Evolutionary conservation across 2,888 invertebrate species (phyloP), one percentile per base, ranked within the genome.

Genomic region (Laothoe populi): DNA sequence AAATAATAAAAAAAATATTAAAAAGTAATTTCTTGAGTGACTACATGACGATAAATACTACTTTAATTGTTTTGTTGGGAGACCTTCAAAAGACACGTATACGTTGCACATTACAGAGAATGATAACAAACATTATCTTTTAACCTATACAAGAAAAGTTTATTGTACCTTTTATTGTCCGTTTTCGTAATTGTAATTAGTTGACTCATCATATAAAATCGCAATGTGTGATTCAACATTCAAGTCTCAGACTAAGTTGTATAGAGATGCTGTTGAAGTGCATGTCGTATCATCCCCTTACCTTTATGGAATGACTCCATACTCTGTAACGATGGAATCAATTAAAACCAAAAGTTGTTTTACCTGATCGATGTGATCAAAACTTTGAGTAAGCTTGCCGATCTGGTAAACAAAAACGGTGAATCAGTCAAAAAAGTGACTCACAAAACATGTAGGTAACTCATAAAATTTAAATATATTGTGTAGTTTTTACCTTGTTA

Each of bases 231-330:
- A n/a, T n/a, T 5, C 7, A 31, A 31, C 31, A 8, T 31, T 31
- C n/a, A n/a, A n/a, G n/a, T n/a, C n/a, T n/a, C n/a, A n/a, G n/a
- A n/a, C n/a, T n/a, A n/a, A n/a, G n/a, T n/a, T n/a, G n/a, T n/a
- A n/a, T n/a, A n/a, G n/a, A 11, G 38, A 38, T 31, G 38, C 13
- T 10, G 38, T 38, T 44, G 19, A 60, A 58, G 63, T 65, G 68
- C 65, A 70, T 69, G 69, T 66, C 57, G 62, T 48, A 65, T 48
- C 62, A 62, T n/a, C 45, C 45, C 66, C 58, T 24, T 63, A 31
- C 73, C 71, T 63, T 53, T 70, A 69, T 69, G 71, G 70, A 7
- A 16, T 68, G 68, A 65, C 66, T 65, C 59, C 61, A 40, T 62
- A 63, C 60, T 62, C 62, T 57, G 53, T 58, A 35, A 19, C 35